Evolutionary conservation across 1,140 invertebrate genomes (phyloP), one percentile per base, ranked within the genome.

Genomic region (Chymomyza costata): DNA sequence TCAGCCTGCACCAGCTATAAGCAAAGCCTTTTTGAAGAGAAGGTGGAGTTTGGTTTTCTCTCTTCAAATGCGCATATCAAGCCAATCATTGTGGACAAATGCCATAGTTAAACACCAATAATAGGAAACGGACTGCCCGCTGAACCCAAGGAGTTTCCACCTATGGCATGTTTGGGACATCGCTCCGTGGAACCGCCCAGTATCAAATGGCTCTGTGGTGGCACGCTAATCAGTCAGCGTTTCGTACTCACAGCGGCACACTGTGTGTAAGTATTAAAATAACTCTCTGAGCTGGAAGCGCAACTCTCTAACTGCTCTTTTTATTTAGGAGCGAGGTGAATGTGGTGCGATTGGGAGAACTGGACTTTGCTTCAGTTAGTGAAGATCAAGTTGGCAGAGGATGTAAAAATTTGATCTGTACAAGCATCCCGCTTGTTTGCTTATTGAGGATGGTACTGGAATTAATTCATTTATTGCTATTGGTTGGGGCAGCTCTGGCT

Each of bases 111-210:
- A 17, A 57, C 61, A 21, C 63, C 66, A 0, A 49, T 78, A 0
- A 73, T 83, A 13, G 39, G 73, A 3, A 74, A 48, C 0, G 82
- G 81, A 6, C 35, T 13, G 5, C 59, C 68, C 1, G 80, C 86
- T 0, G 34, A 58, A 3, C 63, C 68, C 2, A 71, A 73, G 34
- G 86, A 87, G 50, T 87, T 86, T 52, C 74, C 86, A 0, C 83
- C 83, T 25, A 86, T 86, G 54, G 86, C 73, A 3, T 65, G 83
- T 3, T 40, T 86, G 39, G 86, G 84, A 3, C 55, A 63, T 41
- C 55, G 55, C 10, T n/a, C n/a, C n/a, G n/a, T n/a, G n/a, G n/a
- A n/a, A n/a, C n/a, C n/a, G n/a, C n/a, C n/a, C n/a, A n/a, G n/a
- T n/a, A n/a, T n/a, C n/a, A 39, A 45, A 13, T 83, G 67, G 57